phyloP scores from a whole-genome alignment of 2,888 invertebrate genomes.

The Odontocolon sp. region DNA sequence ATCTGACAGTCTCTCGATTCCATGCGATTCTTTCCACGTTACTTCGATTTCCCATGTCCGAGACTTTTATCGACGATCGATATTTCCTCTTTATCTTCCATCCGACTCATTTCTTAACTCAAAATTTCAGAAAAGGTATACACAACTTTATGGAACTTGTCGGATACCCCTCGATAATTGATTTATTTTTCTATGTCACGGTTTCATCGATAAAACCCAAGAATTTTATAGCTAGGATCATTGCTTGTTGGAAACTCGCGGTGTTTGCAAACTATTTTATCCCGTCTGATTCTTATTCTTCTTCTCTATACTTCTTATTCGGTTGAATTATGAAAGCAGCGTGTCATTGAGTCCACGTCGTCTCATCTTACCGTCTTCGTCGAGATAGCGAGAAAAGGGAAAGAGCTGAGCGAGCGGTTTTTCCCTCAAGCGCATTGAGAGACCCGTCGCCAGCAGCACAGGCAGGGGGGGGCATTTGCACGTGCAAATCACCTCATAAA shows the following conservation, averaged over 20 bases:
- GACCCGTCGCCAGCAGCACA: conserved; percentile 16
- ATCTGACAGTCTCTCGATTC: conserved; percentile 30
- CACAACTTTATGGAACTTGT: not conserved
- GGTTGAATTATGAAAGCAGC: conserved; percentile 44
- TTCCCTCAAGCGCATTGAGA: conserved; percentile 23
- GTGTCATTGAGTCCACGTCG: conserved; percentile 16
- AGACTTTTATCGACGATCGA: conserved; percentile 1
- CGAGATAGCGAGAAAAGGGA: conserved; percentile 28
- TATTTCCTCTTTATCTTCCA: not conserved
- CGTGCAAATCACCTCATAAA: conserved; percentile 61
- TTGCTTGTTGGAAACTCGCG: conserved; percentile 5
- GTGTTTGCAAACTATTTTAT: conserved; percentile 45
- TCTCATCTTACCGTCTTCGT: not conserved
- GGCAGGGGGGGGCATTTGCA: conserved; percentile 53
- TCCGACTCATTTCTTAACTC: not conserved
- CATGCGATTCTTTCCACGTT: not conserved
- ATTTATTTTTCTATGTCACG: not conserved
- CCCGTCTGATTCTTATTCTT: conserved; percentile 23
- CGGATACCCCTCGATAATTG: conserved; percentile 2
- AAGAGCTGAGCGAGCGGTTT: conserved; percentile 46
- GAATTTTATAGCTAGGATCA: conserved; percentile 10
- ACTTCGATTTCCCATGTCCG: not conserved
- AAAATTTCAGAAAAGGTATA: not conserved
- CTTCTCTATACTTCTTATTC: conserved; percentile 1
- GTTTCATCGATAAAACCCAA: not conserved